Conservation (phyloP, 1,140 invertebrate species). For the Lepidurus apus region DNA sequence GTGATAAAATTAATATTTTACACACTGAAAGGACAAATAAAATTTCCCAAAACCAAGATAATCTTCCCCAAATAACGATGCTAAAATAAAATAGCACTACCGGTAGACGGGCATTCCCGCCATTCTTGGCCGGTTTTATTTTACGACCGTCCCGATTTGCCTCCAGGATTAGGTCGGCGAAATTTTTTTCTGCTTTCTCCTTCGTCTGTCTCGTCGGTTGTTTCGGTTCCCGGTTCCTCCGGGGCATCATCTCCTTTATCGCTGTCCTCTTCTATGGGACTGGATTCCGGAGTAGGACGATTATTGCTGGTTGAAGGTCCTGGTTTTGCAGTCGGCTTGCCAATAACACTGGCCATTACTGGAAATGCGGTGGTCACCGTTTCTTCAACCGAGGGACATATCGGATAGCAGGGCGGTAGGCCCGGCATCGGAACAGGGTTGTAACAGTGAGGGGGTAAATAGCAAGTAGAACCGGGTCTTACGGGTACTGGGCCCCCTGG, state of each 20-base stretch:
- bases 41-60: not conserved
- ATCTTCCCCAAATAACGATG: not conserved
- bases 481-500: constrained; percentile 1
- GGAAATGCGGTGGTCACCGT: not conserved
- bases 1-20: not conserved
- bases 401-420: not conserved
- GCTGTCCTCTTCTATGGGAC: not conserved
- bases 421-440: not conserved
- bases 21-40: not conserved
- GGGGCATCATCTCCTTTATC: not conserved
- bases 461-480: constrained; percentile 13
- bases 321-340: not conserved
- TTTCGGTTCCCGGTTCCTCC: not conserved
- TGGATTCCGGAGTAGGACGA: not conserved
- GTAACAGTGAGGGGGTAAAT: constrained; percentile 14
- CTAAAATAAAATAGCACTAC: not conserved
- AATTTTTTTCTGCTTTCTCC: constrained; percentile 19
- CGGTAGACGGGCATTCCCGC: not conserved
- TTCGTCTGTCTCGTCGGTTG: constrained; percentile 1
- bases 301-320: not conserved
- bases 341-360: not conserved
- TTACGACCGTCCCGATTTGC: not conserved
- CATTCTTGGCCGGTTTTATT: not conserved
- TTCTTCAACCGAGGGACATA: not conserved
- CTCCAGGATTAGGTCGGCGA: constrained; percentile 7